Percentiles rank a stretch among this genome's conserved stretches.
phyloP scores from a whole-genome alignment of 2,888 invertebrate genomes.

The Thymelicus lineola region DNA sequence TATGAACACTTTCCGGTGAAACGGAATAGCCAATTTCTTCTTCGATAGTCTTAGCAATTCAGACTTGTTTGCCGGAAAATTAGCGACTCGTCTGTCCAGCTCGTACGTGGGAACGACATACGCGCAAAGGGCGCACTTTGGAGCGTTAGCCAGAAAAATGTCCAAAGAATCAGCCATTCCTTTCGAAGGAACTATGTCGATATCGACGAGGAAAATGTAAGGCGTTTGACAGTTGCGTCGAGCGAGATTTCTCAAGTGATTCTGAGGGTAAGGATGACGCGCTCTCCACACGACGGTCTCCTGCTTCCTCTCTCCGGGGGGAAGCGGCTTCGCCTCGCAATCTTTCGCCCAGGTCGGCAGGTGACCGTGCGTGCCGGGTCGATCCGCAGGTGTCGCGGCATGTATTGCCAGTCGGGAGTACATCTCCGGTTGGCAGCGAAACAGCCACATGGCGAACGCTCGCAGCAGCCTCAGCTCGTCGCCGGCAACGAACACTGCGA shows the following conservation, averaged over 20 bases:
- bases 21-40: conserved; percentile 93
- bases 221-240: conserved; percentile 93
- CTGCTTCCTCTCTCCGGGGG: conserved; percentile 85
- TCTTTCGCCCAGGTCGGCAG: conserved; percentile 85
- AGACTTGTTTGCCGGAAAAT: conserved; percentile 92
- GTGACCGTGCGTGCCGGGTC: conserved; percentile 86
- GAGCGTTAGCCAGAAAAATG: conserved; percentile 86
- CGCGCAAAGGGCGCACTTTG: conserved; percentile 89
- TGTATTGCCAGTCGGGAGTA: conserved; percentile 91
- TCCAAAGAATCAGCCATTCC: conserved; percentile 90
- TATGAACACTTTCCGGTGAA: conserved; percentile 96
- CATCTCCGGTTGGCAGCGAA: conserved; percentile 89
- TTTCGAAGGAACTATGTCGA: conserved; percentile 93
- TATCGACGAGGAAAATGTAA: conserved; percentile 93
- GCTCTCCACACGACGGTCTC: conserved; percentile 90
- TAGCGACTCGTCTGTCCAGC: conserved; percentile 89
- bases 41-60: conserved; percentile 90
- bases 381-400: conserved; percentile 88
- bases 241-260: conserved; percentile 94
- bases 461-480: conserved; percentile 91
- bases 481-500: conserved; percentile 92
- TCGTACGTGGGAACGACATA: conserved; percentile 97
- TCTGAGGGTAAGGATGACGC: conserved; percentile 94
- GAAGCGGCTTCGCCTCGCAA: conserved; percentile 89
- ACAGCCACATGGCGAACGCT: conserved; percentile 90